A percentile compares a stretch with the other conserved stretches of the same genome.
Evolutionary conservation across 1,140 invertebrate genomes (phyloP).

Genomic region (Anastatus disparis): DNA sequence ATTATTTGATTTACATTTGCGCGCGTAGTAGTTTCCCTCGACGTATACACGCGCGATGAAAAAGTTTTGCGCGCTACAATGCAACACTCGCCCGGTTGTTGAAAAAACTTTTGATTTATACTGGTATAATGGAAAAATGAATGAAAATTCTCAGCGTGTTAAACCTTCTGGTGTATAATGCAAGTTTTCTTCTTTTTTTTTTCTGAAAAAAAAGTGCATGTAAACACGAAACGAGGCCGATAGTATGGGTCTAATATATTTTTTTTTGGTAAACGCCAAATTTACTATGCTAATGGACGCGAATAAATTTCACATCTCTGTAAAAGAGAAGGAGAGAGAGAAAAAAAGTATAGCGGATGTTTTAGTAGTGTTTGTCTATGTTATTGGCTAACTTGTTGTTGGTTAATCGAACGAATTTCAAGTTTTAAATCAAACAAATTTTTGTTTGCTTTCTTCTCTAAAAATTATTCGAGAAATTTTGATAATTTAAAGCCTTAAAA

Average conservation of each 20-base stretch:
- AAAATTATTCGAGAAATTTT: too few relatives aligned
- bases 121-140: conserved; percentile 37
- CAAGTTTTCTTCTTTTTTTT: not conserved
- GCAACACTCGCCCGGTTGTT: too few relatives aligned
- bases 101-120: conserved; percentile 37
- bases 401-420: too few relatives aligned
- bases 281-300: conserved; percentile 37
- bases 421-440: too few relatives aligned
- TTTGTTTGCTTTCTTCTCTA: too few relatives aligned
- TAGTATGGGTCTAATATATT: conserved; percentile 28
- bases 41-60: conserved; percentile 19
- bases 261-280: conserved; percentile 31
- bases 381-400: too few relatives aligned
- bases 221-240: conserved; percentile 28
- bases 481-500: too few relatives aligned
- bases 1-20: conserved; percentile 42
- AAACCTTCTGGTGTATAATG: not conserved
- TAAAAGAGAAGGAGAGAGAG: not conserved
- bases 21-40: not conserved
- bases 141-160: conserved; percentile 24
- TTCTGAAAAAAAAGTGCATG: not conserved
- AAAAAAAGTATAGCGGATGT: not conserved
- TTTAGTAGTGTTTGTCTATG: not conserved
- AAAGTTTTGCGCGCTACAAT: conserved; percentile 24
- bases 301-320: conserved; percentile 25